These are phyloP conservation scores for Ericerus pela DNA, from an alignment of 1,140 invertebrate species.

Conservation along the genomic window DNA sequence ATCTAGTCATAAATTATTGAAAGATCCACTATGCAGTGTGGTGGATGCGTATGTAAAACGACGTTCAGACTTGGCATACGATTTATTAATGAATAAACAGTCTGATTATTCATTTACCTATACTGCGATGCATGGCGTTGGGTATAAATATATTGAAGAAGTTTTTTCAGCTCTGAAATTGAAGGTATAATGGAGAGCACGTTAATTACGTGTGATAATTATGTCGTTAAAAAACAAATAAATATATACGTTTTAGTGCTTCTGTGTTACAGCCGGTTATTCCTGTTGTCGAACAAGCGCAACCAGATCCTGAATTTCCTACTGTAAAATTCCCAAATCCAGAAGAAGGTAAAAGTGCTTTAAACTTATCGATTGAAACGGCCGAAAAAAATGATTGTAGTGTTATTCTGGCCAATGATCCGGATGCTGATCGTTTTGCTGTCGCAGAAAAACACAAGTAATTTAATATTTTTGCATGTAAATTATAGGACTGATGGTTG, in stretches of 20 bases:
- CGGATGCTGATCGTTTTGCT: conserved; percentile 92
- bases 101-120: conserved; percentile 62
- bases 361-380: conserved; percentile 72
- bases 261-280: conserved; percentile 33
- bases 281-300: conserved; percentile 66
- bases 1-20: conserved; percentile 23
- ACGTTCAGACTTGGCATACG: conserved; percentile 36
- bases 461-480: too few relatives aligned
- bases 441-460: conserved; percentile 46
- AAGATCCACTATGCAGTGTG: conserved; percentile 43
- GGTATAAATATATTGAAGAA: conserved; percentile 58
- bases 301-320: conserved; percentile 86
- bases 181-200: too few relatives aligned
- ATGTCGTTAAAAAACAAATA: not conserved
- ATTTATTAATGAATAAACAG: conserved; percentile 42
- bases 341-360: conserved; percentile 82
- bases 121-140: conserved; percentile 97
- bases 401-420: conserved; percentile 92
- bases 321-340: conserved; percentile 97
- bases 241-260: not conserved
- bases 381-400: conserved; percentile 53
- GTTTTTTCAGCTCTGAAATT: conserved; percentile 64
- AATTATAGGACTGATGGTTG: too few relatives aligned
- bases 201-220: not conserved
- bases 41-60: conserved; percentile 49